Base-by-base conservation (phyloP, 2,113 vertebrate genomes). In the Acrocephalus arundinaceus region DNA sequence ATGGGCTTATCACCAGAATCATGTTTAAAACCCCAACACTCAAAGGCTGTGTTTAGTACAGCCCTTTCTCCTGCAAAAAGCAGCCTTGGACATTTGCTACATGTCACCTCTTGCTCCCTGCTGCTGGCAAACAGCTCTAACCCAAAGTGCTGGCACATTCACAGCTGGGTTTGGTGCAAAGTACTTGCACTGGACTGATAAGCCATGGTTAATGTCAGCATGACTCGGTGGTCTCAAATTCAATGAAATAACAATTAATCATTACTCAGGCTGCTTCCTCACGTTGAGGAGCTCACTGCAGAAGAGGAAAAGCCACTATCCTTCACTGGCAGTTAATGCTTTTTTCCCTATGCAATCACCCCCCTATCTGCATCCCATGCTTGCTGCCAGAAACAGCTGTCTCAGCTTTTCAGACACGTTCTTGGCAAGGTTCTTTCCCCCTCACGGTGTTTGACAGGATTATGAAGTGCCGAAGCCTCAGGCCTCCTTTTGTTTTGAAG, bases 401-500 rank as follows among this genome's bases (percentile, higher is more conserved):
- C 85, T 86, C 72, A 79, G 90, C 82, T 83, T 88, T 65, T 57
- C 65, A 86, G 61, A 77, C 80, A 20, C 15, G 23, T 89, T 92
- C 89, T 84, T 90, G 91, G 91, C 91, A 89, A 89, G 72, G 73
- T 54, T 73, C 65, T 77, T 70, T 79, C 46, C 59, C 63, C 35
- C 55, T 90, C 76, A 61, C 7, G 10, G 68, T 4, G 1, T 77
- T 37, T 90, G 76, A 89, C 84, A 89, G 93, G 68, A 86, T 92
- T 91, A 94, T 35, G 55, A 89, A 92, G 55, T 58, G 59, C 65
- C 0, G 1, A 91, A 84, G 49, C 52, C 55, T 89, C 80, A 23
- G n/a, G 87, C 52, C 72, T 81, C 73, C 57, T 74, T 87, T 94
- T 85, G 81, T 89, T 96, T 78, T 67, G 61, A 94, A 75, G 70